A percentile compares a stretch with the other conserved stretches of the same genome.
Evolutionary conservation across 2,888 invertebrate species (phyloP).

Genomic region (Amphipyra berbera): DNA sequence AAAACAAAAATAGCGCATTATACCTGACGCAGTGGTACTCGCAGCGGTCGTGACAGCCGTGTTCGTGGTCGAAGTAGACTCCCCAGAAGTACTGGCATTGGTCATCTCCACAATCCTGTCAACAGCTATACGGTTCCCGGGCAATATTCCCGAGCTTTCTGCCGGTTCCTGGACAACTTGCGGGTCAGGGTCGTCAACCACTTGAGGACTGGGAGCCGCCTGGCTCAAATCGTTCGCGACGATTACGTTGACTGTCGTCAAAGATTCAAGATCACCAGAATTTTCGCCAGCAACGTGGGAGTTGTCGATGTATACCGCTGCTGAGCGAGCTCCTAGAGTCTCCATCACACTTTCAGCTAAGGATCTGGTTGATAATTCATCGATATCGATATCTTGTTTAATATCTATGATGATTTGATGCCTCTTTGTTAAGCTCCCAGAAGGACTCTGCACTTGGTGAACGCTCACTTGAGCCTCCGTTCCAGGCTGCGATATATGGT

Average conservation of each 20-base stretch:
- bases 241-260: constrained; percentile 87
- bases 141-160: constrained; percentile 72
- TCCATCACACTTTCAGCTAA: constrained; percentile 89
- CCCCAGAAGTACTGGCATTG: constrained; percentile 67
- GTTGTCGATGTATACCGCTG: constrained; percentile 86
- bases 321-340: constrained; percentile 84
- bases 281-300: constrained; percentile 75
- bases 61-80: constrained; percentile 68
- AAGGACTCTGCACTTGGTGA: constrained; percentile 81
- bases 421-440: constrained; percentile 81
- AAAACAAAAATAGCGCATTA: constrained; percentile 33
- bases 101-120: constrained; percentile 83
- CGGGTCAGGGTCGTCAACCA: constrained; percentile 72
- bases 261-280: constrained; percentile 78
- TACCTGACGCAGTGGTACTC: constrained; percentile 78
- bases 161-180: constrained; percentile 61
- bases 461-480: constrained; percentile 86
- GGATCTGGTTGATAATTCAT: constrained; percentile 84
- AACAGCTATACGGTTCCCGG: constrained; percentile 80
- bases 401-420: constrained; percentile 89
- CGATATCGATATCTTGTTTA: constrained; percentile 87
- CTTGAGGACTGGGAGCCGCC: constrained; percentile 70
- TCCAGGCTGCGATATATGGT: constrained; percentile 79
- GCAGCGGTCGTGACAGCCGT: constrained; percentile 54
- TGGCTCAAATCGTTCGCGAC: constrained; percentile 83